Conservation (phyloP, 2,113 vertebrate genomes). For the Toxotes chatareus region DNA sequence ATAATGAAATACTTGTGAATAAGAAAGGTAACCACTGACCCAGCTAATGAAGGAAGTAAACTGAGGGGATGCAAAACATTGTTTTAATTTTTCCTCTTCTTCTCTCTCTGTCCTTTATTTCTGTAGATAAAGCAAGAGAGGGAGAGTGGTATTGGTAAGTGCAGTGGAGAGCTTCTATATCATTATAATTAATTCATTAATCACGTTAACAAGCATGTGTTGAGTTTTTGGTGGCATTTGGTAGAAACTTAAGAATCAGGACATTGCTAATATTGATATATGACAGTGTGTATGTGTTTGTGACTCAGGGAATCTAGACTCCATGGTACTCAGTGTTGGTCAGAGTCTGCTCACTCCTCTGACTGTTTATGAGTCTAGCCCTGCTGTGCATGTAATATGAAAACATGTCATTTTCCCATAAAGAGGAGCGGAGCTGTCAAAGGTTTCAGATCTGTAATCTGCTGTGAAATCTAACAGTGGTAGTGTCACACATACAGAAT, state of each 20-base stretch:
- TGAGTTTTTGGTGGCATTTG: not conserved
- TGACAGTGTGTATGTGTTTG: not conserved
- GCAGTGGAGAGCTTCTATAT: not conserved
- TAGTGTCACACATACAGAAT: not conserved
- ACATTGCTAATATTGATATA: not conserved
- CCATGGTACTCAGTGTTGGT: not conserved
- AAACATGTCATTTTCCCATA: slow-evolving; percentile 12
- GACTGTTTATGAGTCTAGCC: not conserved
- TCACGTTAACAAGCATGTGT: not conserved
- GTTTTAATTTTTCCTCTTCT: not conserved
- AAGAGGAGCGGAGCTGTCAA: not conserved
- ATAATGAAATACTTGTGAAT: not conserved
- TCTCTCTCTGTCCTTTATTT: not conserved
- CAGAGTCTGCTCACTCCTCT: not conserved
- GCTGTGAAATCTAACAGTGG: not conserved
- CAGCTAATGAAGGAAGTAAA: not conserved
- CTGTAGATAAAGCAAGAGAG: not conserved
- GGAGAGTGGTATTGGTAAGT: not conserved
- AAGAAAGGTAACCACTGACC: not conserved
- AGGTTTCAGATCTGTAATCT: slow-evolving; percentile 23
- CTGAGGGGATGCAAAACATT: not conserved
- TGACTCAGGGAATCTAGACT: not conserved
- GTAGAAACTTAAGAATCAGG: not conserved
- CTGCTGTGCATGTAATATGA: not conserved
- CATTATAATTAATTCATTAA: not conserved